These are phyloP conservation scores for Cartodere bifasciata DNA, from an alignment of 2,888 invertebrate genomes.

Conservation along the genomic window DNA sequence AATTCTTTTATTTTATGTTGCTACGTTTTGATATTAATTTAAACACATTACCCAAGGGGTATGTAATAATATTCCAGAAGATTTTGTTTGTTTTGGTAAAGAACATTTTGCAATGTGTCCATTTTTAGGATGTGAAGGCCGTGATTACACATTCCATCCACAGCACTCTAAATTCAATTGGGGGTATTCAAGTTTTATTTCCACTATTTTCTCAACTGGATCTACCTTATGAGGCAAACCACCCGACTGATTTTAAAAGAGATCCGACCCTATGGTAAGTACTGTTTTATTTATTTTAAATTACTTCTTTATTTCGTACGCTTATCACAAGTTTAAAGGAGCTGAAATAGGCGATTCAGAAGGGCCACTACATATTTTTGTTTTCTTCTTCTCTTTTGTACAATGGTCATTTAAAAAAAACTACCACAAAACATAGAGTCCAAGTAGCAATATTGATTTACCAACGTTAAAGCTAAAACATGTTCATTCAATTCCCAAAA, in stretches of 20 bases:
- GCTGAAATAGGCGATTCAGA: too few relatives aligned
- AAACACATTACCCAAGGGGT: background rate
- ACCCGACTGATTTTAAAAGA: slow-evolving; percentile 66
- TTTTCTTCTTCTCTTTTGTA: too few relatives aligned
- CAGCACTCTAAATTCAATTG: slow-evolving; percentile 96
- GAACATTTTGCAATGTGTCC: too few relatives aligned
- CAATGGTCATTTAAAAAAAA: too few relatives aligned
- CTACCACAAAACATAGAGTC: too few relatives aligned
- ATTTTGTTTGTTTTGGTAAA: background rate
- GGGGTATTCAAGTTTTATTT: slow-evolving; percentile 95
- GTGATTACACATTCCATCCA: slow-evolving; percentile 99
- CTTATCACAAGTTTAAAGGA: too few relatives aligned
- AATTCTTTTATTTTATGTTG: too few relatives aligned
- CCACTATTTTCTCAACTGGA: slow-evolving; percentile 97
- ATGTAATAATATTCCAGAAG: background rate
- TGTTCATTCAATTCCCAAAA: too few relatives aligned
- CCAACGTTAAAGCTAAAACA: too few relatives aligned
- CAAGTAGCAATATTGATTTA: too few relatives aligned
- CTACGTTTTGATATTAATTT: too few relatives aligned
- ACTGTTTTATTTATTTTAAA: background rate
- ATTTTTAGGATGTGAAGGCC: slow-evolving; percentile 89
- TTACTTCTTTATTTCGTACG: background rate
- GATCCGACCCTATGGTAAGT: slow-evolving; percentile 81
- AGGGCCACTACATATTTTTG: too few relatives aligned
- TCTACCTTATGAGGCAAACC: slow-evolving; percentile 72